Evolutionary conservation across 2,113 vertebrate species (phyloP), one percentile per base, ranked within the genome.

Genomic region (Miniopterus natalensis): DNA sequence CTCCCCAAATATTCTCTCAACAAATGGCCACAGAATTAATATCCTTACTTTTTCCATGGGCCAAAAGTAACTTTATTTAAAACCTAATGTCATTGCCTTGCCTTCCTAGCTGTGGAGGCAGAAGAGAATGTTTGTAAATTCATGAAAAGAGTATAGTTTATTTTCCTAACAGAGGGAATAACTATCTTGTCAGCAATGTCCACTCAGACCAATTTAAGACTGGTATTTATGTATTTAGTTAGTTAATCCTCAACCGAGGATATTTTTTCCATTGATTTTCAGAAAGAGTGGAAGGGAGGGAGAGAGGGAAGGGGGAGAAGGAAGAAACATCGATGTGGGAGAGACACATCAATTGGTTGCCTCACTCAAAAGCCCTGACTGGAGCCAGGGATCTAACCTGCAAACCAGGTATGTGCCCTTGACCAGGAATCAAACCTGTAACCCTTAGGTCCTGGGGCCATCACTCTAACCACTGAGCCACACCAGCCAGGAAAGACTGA

Each of bases 121-220:
- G 29, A 81, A 74, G 18, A 93, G 23, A 23, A 5, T 90, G 5
- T 84, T 84, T 74, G 31, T 61, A 90, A 79, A 73, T 45, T 73
- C 51, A 81, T 65, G 1, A 68, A 81, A 73, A 66, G 83, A 85
- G 4, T 27, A 86, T 1, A 81, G 18, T 29, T 29, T 74, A 83
- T 42, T 88, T 95, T 80, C 66, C 73, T 88, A 81, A 91, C 4
- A 94, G 45, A 85, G 89, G 36, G 29, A 84, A 6, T 89, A 89
- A 83, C 51, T 45, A 57, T 79, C 70, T 95, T 93, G 42, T 70
- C 45, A 91, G 59, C 15, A 93, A 83, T 36, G 93, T 29, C 15
- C 31, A 86, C 36, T 77, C 47, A 55, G 66, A 78, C 8, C 49
- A 94, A 93, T 42, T 57, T 90, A 87, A 77, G 23, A 90, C 8